Conservation (phyloP, 2,888 invertebrate genomes). For the Augiades crinisus region DNA sequence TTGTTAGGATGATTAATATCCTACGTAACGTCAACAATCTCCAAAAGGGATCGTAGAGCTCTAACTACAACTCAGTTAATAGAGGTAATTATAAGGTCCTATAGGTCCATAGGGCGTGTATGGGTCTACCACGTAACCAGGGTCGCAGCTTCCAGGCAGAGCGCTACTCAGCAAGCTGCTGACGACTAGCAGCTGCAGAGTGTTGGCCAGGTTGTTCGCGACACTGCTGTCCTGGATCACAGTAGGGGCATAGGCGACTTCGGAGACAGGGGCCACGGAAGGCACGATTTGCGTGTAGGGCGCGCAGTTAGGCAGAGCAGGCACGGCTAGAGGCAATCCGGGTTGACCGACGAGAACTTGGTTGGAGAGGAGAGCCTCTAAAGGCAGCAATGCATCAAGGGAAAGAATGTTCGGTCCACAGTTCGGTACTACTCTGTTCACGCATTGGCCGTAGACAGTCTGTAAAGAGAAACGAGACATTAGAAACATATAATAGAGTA, state of each 20-base stretch:
- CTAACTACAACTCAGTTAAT: constrained; percentile 19
- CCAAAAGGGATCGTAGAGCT: too few species aligned
- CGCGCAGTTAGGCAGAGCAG: constrained; percentile 15
- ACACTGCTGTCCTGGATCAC: constrained; percentile 62
- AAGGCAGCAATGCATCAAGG: constrained; percentile 8
- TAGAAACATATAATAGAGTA: too few species aligned
- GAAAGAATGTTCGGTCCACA: constrained; percentile 37
- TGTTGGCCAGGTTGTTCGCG: constrained; percentile 63
- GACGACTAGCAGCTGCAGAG: constrained; percentile 60
- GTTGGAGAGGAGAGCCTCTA: constrained; percentile 35
- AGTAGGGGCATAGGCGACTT: constrained; percentile 36
- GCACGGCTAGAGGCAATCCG: constrained; percentile 26
- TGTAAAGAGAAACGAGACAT: constrained; percentile 37
- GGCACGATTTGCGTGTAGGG: constrained; percentile 7
- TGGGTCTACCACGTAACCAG: constrained; percentile 16
- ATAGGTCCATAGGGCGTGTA: constrained; percentile 12
- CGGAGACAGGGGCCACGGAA: neutral
- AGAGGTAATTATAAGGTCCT: constrained; percentile 28
- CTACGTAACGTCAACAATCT: too few species aligned
- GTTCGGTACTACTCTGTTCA: constrained; percentile 45
- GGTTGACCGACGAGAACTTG: constrained; percentile 40
- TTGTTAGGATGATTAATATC: too few species aligned
- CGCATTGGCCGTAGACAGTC: constrained; percentile 46
- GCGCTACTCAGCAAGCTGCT: constrained; percentile 61
- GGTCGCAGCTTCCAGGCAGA: constrained; percentile 39